Percentiles rank a stretch among this genome's conserved stretches.
Evolutionary conservation across 1,140 invertebrate genomes (phyloP).

Genomic region (Glossosoma conforme): DNA sequence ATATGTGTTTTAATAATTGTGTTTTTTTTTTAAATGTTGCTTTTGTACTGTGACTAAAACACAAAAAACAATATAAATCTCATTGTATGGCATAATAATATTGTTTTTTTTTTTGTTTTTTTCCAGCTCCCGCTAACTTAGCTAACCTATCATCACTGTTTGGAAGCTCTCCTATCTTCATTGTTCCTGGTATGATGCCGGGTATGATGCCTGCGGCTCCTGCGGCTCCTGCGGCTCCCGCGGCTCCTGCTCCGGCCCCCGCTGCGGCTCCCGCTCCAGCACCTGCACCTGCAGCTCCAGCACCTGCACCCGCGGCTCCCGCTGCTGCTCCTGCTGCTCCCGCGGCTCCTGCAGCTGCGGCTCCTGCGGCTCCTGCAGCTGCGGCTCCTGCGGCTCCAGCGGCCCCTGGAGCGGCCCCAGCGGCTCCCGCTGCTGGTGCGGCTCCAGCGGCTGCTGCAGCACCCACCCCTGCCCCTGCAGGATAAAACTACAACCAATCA

Average conservation of each 20-base stretch:
- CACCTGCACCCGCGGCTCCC: neutral
- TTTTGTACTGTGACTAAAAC: no score
- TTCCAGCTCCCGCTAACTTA: no score
- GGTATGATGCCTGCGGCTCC: no score
- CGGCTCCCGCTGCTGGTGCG: neutral
- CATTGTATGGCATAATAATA: no score
- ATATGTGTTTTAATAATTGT: no score
- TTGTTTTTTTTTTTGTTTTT: no score
- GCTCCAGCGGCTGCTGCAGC: conserved; percentile 2
- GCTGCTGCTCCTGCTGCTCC: neutral
- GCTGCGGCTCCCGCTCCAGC: neutral
- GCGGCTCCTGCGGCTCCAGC: neutral
- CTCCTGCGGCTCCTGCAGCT: conserved; percentile 1
- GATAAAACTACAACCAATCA: neutral
- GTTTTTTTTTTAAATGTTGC: no score
- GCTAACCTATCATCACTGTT: no score
- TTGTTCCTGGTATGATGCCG: no score
- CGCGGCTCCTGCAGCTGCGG: neutral
- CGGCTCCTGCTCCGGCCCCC: neutral
- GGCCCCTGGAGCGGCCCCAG: neutral
- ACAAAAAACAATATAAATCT: no score
- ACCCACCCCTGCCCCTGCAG: neutral
- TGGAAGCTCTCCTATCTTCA: no score
- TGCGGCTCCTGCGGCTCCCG: neutral
- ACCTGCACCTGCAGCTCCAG: neutral